Percentiles rank a stretch among this genome's conserved stretches.
Conservation (phyloP, 2,888 invertebrate genomes). For the Cistogaster globosa region DNA sequence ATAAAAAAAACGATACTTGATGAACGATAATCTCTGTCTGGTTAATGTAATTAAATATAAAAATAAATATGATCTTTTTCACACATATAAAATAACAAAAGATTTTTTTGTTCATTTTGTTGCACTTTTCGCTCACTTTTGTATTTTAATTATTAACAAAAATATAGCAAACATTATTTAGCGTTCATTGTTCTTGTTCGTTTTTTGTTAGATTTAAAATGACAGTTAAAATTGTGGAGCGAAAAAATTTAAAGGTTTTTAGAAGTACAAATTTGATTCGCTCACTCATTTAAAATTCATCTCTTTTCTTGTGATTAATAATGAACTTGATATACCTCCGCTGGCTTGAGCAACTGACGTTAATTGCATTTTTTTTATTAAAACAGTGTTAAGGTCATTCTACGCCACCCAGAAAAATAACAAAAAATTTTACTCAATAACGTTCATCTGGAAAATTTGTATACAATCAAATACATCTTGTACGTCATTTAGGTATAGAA, state of each 20-base stretch:
- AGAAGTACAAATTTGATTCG: no score
- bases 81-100: constrained; percentile 51
- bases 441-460: no score
- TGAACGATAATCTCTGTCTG: constrained; percentile 5
- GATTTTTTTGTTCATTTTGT: not conserved
- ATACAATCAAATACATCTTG: no score
- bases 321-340: no score
- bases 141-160: not conserved
- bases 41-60: constrained; percentile 42
- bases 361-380: no score
- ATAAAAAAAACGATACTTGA: not conserved
- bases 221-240: not conserved
- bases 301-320: no score
- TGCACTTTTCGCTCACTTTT: not conserved
- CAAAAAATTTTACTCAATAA: no score
- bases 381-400: no score
- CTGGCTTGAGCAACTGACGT: no score
- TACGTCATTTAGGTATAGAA: no score
- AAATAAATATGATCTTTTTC: constrained; percentile 51
- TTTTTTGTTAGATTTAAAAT: not conserved
- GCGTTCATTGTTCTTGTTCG: constrained; percentile 7
- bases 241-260: not conserved
- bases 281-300: no score
- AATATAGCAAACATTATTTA: not conserved
- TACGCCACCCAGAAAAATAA: no score